Evolutionary conservation across 2,113 vertebrate species (phyloP).

Genomic region (Hippocampus zosterae): DNA sequence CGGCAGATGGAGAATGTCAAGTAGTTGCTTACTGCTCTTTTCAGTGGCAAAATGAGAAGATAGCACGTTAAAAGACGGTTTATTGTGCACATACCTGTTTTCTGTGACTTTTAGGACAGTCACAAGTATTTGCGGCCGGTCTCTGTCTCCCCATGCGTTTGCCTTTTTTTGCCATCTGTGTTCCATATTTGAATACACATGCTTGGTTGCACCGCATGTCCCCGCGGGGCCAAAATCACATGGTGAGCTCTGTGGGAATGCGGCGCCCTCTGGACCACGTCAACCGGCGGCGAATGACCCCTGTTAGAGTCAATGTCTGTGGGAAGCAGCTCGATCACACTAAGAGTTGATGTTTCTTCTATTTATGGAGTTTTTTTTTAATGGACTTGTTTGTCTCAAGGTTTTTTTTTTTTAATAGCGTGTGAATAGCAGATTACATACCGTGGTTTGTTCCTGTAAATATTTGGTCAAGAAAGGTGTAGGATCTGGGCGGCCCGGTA

Average conservation of each 20-base stretch:
- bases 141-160: neutral
- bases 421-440: neutral
- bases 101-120: neutral
- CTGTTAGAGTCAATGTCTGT: constrained; percentile 40
- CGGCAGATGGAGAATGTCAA: neutral
- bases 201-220: constrained; percentile 33
- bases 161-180: neutral
- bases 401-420: no score
- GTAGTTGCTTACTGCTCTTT: neutral
- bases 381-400: constrained; percentile 10
- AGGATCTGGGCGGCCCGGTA: no score
- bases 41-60: neutral
- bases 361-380: constrained; percentile 21
- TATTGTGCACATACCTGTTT: neutral
- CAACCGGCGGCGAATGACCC: constrained; percentile 53
- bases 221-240: constrained; percentile 51
- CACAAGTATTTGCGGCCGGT: neutral
- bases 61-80: neutral
- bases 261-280: constrained; percentile 57
- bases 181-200: constrained; percentile 1
- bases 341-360: constrained; percentile 20
- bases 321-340: constrained; percentile 59
- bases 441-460: neutral
- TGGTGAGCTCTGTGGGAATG: constrained; percentile 68
- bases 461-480: neutral